Evolutionary conservation across 2,888 invertebrate species (phyloP), one percentile per base, ranked within the genome.

Genomic region (Smittia aterrima): DNA sequence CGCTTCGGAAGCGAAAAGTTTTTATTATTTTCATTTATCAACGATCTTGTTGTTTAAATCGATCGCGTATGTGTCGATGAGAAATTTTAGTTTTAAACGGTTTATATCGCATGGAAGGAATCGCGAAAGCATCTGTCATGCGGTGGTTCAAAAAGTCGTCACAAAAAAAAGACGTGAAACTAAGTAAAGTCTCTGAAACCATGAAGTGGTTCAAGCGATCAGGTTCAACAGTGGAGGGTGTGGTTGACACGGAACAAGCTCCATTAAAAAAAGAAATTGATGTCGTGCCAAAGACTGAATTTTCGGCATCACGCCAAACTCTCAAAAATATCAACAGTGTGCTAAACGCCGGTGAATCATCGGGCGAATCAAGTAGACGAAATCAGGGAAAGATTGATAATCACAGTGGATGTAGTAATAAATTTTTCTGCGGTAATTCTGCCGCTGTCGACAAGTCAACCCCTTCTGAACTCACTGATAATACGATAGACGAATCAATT

Each of bases 81-180:
- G 86, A 87, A 86, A 86, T 80, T 83, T 84, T 81, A 85, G 85
- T 78, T 87, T 87, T 80, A 86, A 85, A 77, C 86, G 86, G 79
- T 88, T 87, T 80, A 84, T 87, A 78, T 84, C 86, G 82, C 86
- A 88, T 85, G 87, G 87, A 76, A 85, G 83, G 80, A 88, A 87
- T 85, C 87, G 87, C 84, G 84, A 80, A 79, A 84, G 81, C 71
- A 87, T 87, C 77, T 82, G 85, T 78, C 83, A 88, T 87, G 88
- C 87, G 83, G 80, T 88, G 87, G 87, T 87, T 86, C 87, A 88
- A 80, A 88, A 88, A 82, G 84, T 86, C 85, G 85, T 88, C 84
- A 84, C 84, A 75, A 83, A 85, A 79, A 86, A 86, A 80, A 81
- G 83, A 77, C 84, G 86, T 74, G 86, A 87, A 79, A 81, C 83